phyloP scores from a whole-genome alignment of 92 coral and sea anemone genomes.

The Muricea muricata region DNA sequence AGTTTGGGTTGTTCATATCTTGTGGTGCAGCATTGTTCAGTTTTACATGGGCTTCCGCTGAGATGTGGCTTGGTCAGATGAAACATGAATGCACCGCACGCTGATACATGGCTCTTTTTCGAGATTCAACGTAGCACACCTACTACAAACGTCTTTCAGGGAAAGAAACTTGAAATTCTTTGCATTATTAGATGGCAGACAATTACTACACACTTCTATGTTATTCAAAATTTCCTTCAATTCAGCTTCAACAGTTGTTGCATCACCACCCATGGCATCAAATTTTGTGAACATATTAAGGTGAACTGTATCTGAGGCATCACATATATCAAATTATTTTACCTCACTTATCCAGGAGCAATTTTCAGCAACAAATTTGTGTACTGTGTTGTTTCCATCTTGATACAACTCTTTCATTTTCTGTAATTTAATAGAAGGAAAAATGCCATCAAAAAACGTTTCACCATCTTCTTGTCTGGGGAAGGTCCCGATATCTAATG shows the following conservation, averaged over 20 bases:
- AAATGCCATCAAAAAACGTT: constrained; percentile 64
- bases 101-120: constrained; percentile 12
- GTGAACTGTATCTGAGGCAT: constrained; percentile 61
- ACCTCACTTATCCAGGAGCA: constrained; percentile 71
- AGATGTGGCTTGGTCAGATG: constrained; percentile 16
- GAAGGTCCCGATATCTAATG: constrained; percentile 68
- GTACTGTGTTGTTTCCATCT: constrained; percentile 47
- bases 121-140: constrained; percentile 24
- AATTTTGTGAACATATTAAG: constrained; percentile 58
- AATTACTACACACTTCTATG: constrained; percentile 45
- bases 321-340: constrained; percentile 60
- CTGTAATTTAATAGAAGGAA: constrained; percentile 36
- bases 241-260: constrained; percentile 41
- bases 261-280: constrained; percentile 52
- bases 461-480: constrained; percentile 62
- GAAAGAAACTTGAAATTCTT: constrained; percentile 39
- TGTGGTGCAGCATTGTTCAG: constrained; percentile 27
- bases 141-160: constrained; percentile 35
- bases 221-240: constrained; percentile 2
- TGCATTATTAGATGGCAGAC: constrained; percentile 45
- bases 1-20: constrained; percentile 41
- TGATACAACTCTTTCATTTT: constrained; percentile 61
- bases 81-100: constrained; percentile 2
- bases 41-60: constrained; percentile 7
- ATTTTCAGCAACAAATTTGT: constrained; percentile 51